Base-by-base conservation (phyloP, 2,113 vertebrate species). In the Prochilodus magdalenae region DNA sequence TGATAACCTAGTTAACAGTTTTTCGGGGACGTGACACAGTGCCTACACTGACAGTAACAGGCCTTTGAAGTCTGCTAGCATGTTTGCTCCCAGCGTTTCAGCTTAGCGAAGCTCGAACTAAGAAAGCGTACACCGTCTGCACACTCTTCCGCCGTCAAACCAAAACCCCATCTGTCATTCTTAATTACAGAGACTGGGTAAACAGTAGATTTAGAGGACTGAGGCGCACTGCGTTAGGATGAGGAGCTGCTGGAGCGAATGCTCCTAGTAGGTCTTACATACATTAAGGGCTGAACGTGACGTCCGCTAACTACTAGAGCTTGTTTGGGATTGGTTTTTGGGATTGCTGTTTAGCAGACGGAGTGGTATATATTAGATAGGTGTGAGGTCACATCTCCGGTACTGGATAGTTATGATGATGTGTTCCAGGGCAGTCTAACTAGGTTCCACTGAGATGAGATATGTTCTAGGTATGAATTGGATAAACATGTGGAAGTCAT, bases 81-180 rank as follows among this genome's bases (percentile, higher is more conserved):
- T 15, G 18, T 20, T 26, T 24, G 66, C 69, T 71, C n/a, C 18
- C 69, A 11, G 62, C 27, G 62, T 67, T 67, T 53, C n/a, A 65
- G 40, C 60, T 14, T 14, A 65, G 57, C 24, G 24, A 27, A 1
- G 27, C 62, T 47, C 6, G 3, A 26, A 63, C 7, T 24, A 22
- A 59, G 55, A 72, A 47, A 80, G 62, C 78, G 29, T 55, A 49
- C 26, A 16, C 62, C 26, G 59, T 20, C 62, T 65, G 13, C 44
- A 47, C 62, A 6, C 62, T 11, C 26, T 65, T 71, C 53, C 22
- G 18, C 44, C 40, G 57, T 80, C 67, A 62, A 57, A 62, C 57
- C 79, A 20, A 65, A 20, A 12, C 26, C 55, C 79, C 70, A 73
- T 81, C 79, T 81, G 79, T 65, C 49, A 44, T 24, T 44, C 72